Conservation (phyloP, 2,113 vertebrate genomes). For the Montifringilla adamsi region DNA sequence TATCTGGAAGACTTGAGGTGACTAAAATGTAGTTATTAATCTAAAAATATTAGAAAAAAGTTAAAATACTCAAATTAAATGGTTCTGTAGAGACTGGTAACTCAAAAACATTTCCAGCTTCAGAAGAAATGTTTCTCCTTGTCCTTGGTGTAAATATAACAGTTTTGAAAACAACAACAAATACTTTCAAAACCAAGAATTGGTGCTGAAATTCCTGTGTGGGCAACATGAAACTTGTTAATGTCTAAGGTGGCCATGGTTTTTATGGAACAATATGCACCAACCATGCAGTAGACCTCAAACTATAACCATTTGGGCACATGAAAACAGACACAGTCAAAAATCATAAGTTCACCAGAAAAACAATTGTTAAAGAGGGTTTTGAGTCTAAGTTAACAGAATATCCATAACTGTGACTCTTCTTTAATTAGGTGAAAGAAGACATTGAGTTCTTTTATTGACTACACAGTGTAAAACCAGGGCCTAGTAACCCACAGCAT, state of each 20-base stretch:
- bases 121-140: background rate
- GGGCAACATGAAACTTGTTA: background rate
- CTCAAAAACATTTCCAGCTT: background rate
- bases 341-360: background rate
- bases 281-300: background rate
- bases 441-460: background rate
- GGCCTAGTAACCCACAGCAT: background rate
- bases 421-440: background rate
- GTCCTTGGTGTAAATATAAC: background rate
- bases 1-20: background rate
- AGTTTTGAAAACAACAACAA: background rate
- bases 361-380: background rate
- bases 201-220: background rate
- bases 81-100: background rate
- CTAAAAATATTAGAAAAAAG: background rate
- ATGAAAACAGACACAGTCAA: background rate
- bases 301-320: background rate
- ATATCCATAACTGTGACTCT: background rate
- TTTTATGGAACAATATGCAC: background rate
- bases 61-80: background rate
- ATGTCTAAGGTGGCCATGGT: background rate
- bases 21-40: background rate
- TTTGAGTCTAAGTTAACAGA: background rate
- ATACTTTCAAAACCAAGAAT: background rate
- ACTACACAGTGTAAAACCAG: background rate